Percentiles rank a stretch among this genome's conserved stretches.
Conservation (phyloP, 2,888 invertebrate species). For the Cyrtodaria siliqua region DNA sequence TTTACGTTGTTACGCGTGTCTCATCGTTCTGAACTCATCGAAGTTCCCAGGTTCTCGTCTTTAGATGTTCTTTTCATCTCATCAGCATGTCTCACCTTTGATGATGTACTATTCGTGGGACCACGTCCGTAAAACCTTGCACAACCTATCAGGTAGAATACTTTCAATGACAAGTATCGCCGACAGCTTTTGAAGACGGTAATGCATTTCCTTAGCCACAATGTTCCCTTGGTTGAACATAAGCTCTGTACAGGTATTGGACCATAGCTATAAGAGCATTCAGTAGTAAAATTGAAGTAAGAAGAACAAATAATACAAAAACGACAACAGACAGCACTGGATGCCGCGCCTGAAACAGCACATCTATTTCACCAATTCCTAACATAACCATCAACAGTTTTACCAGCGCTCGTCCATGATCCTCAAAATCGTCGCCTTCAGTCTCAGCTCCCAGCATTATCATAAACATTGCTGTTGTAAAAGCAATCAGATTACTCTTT, state of each 20-base stretch:
- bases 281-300: constrained; percentile 2
- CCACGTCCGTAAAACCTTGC: no score
- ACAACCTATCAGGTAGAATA: no score
- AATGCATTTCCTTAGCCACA: no score
- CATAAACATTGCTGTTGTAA: constrained; percentile 1
- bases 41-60: no score
- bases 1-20: no score
- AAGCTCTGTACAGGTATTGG: constrained; percentile 21
- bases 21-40: no score
- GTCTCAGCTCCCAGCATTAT: neutral
- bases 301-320: constrained; percentile 12
- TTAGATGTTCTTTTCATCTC: no score
- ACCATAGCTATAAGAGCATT: constrained; percentile 36
- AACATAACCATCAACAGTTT: constrained; percentile 7
- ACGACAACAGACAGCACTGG: neutral
- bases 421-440: neutral
- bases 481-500: neutral
- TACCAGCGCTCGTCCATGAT: neutral
- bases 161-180: no score
- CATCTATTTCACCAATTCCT: neutral
- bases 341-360: constrained; percentile 2
- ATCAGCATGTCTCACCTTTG: no score
- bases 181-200: no score
- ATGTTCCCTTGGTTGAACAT: neutral
- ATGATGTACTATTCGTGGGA: no score